Evolutionary conservation across 2,888 invertebrate species (phyloP).

Genomic region (Strigamia crassipes): DNA sequence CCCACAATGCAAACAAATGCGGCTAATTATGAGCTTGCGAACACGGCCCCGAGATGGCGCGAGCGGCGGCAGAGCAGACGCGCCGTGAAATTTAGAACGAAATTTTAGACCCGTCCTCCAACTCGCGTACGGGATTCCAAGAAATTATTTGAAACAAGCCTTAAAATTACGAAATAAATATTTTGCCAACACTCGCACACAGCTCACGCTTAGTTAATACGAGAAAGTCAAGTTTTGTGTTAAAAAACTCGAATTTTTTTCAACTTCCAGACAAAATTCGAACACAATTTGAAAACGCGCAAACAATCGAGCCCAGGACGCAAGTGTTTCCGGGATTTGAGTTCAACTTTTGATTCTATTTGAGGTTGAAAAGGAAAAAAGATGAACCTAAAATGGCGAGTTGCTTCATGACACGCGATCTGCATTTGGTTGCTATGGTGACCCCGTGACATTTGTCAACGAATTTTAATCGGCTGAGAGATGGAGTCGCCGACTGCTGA

Average conservation of each 20-base stretch:
- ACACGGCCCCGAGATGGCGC: conserved; percentile 38
- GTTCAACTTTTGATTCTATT: neutral
- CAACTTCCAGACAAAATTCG: too few species aligned
- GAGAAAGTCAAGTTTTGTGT: neutral
- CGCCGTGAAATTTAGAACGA: neutral
- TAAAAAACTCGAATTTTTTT: neutral
- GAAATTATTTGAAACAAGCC: neutral
- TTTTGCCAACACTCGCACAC: neutral
- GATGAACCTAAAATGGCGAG: neutral
- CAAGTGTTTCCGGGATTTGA: conserved; percentile 19
- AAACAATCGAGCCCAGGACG: neutral
- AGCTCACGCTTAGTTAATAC: neutral
- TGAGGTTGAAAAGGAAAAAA: neutral
- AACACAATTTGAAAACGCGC: neutral
- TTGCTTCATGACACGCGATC: neutral
- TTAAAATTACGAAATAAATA: neutral
- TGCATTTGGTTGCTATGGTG: conserved; percentile 20
- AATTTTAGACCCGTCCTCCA: neutral
- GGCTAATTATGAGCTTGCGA: conserved; percentile 43
- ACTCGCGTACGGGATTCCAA: conserved; percentile 5
- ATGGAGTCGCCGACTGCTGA: conserved; percentile 3
- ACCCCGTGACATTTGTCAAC: conserved; percentile 28
- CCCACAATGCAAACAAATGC: conserved; percentile 48
- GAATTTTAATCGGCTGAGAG: conserved; percentile 28
- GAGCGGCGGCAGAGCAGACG: neutral